Base-by-base conservation (phyloP, 1,140 invertebrate genomes). In the Aphis craccivora region DNA sequence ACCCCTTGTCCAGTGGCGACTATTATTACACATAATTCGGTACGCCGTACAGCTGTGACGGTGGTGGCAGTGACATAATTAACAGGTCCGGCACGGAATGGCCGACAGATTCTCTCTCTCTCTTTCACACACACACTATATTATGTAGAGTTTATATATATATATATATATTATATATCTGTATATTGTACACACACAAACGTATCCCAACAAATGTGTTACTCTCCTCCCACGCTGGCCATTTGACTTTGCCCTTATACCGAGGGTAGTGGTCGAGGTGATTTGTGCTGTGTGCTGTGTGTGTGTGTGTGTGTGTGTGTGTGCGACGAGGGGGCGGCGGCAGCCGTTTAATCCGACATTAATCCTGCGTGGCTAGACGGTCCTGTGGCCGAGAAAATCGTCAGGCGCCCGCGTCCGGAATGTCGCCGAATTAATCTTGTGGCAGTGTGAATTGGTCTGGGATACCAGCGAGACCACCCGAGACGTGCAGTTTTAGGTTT, bases 351-450 rank as follows among this genome's bases (percentile, higher is more conserved):
- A 89, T 37, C 88, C 88, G 35, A 22, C 48, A 89, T 89, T 37
- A 89, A 89, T 89, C 48, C 88, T 35, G 30, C 23, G 22, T n/a
- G 48, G 48, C 23, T 22, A 37, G 53, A 53, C 51, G 22, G n/a
- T 22, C 1, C 7, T 25, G 87, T 35, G 87, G 22, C 48, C 45
- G 7, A 25, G 83, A 40, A 84, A 25, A 40, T 40, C 83, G 23
- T 40, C 25, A 88, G 45, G 22, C 48, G 48, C 51, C 87, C 30
- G n/a, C 5, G 86, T 48, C 37, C 30, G 86, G 86, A 88, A 88
- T 88, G 86, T 88, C 86, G 30, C 43, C 86, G 18, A 88, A 88
- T 88, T 88, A 88, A 88, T 48, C 86, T 45, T 88, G 60, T 76
- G 60, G n/a, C 45, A n/a, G 30, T n/a, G 86, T 48, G 30, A 88